phyloP scores from a whole-genome alignment of 92 coral and sea anemone species.

The Ricordea florida region DNA sequence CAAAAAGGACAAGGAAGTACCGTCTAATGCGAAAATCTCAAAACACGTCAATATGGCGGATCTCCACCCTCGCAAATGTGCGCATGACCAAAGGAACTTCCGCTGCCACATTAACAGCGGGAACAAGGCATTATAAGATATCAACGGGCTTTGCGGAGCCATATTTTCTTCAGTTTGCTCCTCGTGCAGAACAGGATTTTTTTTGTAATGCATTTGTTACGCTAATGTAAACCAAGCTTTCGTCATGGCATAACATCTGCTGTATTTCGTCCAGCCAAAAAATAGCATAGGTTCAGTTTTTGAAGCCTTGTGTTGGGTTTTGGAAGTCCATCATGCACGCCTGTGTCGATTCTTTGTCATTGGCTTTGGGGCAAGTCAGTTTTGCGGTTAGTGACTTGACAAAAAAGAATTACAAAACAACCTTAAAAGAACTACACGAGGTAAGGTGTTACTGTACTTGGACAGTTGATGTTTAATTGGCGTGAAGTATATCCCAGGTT shows the following conservation, averaged over 20 bases:
- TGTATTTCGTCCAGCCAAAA: too few species aligned
- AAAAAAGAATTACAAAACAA: conserved; percentile 92
- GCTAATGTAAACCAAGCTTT: too few species aligned
- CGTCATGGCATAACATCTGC: too few species aligned
- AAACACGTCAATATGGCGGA: conserved; percentile 49
- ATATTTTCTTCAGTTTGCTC: background rate
- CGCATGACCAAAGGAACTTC: conserved; percentile 58
- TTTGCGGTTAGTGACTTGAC: conserved; percentile 93
- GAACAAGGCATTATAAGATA: conserved; percentile 46
- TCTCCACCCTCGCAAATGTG: conserved; percentile 65
- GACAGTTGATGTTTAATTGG: too few species aligned
- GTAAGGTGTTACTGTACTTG: conserved; percentile 27
- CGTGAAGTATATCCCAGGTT: too few species aligned
- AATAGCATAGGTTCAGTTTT: background rate
- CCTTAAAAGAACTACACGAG: conserved; percentile 89
- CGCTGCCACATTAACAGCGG: conserved; percentile 23
- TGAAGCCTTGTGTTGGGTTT: background rate
- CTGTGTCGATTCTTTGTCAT: conserved; percentile 87
- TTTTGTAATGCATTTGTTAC: too few species aligned
- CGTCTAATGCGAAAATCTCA: background rate
- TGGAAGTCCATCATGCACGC: conserved; percentile 62
- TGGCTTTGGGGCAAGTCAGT: conserved; percentile 92
- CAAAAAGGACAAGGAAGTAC: conserved; percentile 16
- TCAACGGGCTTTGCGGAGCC: conserved; percentile 57
- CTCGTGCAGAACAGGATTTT: background rate